A percentile compares a stretch with the other conserved stretches of the same genome.
These are phyloP conservation scores for Dasypus novemcinctus DNA, from an alignment of 2,113 vertebrate species.

Conservation along the genomic window DNA sequence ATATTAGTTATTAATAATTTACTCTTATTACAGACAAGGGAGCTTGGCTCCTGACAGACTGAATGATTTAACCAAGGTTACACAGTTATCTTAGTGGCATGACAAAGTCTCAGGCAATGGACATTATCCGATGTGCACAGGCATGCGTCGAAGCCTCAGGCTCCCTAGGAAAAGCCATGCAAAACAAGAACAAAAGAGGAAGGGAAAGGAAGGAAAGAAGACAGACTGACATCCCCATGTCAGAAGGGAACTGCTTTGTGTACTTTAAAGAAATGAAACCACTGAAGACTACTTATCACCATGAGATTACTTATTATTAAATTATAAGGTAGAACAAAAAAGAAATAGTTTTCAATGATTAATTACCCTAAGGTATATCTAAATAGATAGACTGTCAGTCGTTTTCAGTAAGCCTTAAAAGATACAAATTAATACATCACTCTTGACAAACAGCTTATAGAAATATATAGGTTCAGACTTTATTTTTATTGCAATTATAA, in stretches of 20 bases:
- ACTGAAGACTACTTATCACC: not conserved
- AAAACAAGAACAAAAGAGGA: not conserved
- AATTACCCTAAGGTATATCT: not conserved
- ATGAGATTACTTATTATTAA: not conserved
- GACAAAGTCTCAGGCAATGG: not conserved
- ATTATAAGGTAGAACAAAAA: not conserved
- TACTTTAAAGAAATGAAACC: not conserved
- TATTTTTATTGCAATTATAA: slow-evolving; percentile 35
- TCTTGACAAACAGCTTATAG: not conserved
- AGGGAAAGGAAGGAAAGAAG: not conserved
- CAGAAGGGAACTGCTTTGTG: not conserved
- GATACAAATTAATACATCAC: not conserved
- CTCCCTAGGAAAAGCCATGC: not conserved
- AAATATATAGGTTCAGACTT: not conserved
- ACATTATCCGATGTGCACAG: not conserved
- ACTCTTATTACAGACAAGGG: not conserved
- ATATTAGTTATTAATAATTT: not conserved
- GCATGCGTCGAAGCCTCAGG: not conserved
- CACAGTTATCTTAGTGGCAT: not conserved
- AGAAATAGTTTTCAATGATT: not conserved
- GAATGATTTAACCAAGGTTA: not conserved
- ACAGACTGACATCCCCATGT: not conserved
- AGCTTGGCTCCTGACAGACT: not conserved
- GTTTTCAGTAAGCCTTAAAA: not conserved
- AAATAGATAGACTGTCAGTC: not conserved